Evolutionary conservation across 2,113 vertebrate genomes (phyloP).

Genomic region (Periophthalmus modestus): DNA sequence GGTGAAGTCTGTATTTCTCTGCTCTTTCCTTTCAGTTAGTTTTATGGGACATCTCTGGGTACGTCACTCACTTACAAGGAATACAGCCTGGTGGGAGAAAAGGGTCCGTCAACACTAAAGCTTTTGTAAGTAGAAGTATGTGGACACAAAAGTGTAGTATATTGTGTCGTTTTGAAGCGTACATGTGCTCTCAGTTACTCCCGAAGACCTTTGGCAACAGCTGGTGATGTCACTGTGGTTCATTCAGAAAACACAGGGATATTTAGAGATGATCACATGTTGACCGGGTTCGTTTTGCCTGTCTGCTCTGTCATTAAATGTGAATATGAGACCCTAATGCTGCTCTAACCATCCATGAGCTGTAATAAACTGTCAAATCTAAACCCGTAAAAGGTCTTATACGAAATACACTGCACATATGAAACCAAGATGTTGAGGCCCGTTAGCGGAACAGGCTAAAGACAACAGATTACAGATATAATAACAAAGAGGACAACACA

Average conservation of each 20-base stretch:
- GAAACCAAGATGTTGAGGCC: background rate
- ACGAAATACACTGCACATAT: slow-evolving; percentile 20
- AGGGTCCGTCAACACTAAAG: slow-evolving; percentile 56
- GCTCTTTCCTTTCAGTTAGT: slow-evolving; percentile 76
- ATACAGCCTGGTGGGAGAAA: slow-evolving; percentile 52
- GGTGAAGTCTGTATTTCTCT: background rate
- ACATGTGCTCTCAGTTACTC: slow-evolving; percentile 19
- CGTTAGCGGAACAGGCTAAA: background rate
- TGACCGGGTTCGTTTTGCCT: slow-evolving; percentile 38
- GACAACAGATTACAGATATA: background rate
- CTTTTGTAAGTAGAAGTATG: slow-evolving; percentile 63
- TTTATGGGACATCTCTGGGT: slow-evolving; percentile 88
- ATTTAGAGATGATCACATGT: slow-evolving; percentile 48
- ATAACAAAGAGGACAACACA: background rate
- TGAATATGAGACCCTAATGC: slow-evolving; percentile 48
- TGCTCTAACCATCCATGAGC: slow-evolving; percentile 32
- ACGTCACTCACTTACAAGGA: slow-evolving; percentile 74
- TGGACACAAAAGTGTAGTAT: slow-evolving; percentile 11
- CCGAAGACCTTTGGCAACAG: background rate
- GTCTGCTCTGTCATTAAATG: slow-evolving; percentile 61
- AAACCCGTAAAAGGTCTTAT: slow-evolving; percentile 19
- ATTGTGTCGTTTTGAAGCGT: slow-evolving; percentile 13
- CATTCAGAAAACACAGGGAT: slow-evolving; percentile 7
- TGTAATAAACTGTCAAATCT: slow-evolving; percentile 27
- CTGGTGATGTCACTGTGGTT: slow-evolving; percentile 22